A percentile compares a stretch with the other conserved stretches of the same genome.
Evolutionary conservation across 2,113 vertebrate genomes (phyloP).

Genomic region (Thamnaconus septentrionalis): DNA sequence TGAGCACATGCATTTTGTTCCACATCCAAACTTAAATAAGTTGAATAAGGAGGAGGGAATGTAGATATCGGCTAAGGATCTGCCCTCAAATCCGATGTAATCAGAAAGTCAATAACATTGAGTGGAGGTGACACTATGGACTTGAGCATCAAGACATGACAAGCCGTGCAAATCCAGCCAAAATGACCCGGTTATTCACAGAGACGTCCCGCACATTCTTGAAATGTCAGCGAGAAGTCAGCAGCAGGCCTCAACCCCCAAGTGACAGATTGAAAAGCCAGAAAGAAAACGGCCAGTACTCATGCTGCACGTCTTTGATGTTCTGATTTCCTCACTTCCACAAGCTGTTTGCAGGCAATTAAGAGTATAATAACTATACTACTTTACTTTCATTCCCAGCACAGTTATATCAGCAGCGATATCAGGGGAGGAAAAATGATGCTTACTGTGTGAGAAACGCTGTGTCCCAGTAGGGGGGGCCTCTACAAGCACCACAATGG

Average conservation of each 20-base stretch:
- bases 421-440: constrained; percentile 59
- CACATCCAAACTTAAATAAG: too few species aligned
- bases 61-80: too few species aligned
- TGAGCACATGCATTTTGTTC: too few species aligned
- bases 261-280: constrained; percentile 1
- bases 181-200: background rate
- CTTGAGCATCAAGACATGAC: too few species aligned
- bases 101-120: too few species aligned
- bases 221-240: background rate
- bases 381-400: constrained; percentile 45
- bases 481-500: constrained; percentile 58
- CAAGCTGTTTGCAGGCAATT: constrained; percentile 57
- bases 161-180: background rate
- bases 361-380: constrained; percentile 49
- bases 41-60: too few species aligned
- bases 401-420: constrained; percentile 53
- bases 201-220: too few species aligned
- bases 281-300: background rate
- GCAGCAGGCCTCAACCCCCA: background rate
- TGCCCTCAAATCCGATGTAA: too few species aligned
- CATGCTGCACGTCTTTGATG: background rate
- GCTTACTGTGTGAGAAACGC: constrained; percentile 61
- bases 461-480: constrained; percentile 54
- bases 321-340: constrained; percentile 18
- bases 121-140: too few species aligned